Base-by-base conservation (phyloP, 2,888 invertebrate species). In the Agapostemon virescens region DNA sequence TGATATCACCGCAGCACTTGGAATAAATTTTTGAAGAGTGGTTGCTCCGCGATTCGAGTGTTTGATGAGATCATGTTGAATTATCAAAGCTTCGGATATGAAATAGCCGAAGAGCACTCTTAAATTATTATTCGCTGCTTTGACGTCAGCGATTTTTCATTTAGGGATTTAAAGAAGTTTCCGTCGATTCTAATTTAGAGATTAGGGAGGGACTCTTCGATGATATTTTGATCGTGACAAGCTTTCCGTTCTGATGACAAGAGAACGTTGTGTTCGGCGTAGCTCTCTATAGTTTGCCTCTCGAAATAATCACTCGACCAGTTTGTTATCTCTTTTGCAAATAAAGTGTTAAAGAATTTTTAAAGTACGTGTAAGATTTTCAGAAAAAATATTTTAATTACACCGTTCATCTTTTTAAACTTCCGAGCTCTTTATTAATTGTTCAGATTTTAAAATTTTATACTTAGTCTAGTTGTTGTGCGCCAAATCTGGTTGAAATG, bases 41-140 rank as follows among this genome's bases (percentile, higher is more conserved):
- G 9, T 49, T 20, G 20, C n/a, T 20, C n/a, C n/a, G 49, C n/a
- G n/a, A 49, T n/a, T 49, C 49, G n/a, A 49, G n/a, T 9, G 49
- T 49, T 49, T 49, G 11, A 49, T 0, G n/a, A 49, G 49, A n/a
- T 49, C 49, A 49, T 11, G 49, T 11, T 49, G 49, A 49, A n/a
- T 49, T 49, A 49, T n/a, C 49, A 49, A n/a, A n/a, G n/a, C 49
- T 49, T 11, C 3, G n/a, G 49, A 49, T 11, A n/a, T n/a, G 49
- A n/a, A 49, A 49, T n/a, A n/a, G n/a, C 0, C 49, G 49, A 3
- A n/a, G 11, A 49, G n/a, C n/a, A 49, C 49, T 49, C 49, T 49
- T 49, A n/a, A 49, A 49, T 49, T n/a, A 49, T 49, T 49, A n/a
- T n/a, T n/a, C 49, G 49, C n/a, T n/a, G n/a, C n/a, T 49, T 49